These are phyloP conservation scores for Drosophila lacertosa DNA, from an alignment of 1,140 invertebrate species.

Conservation along the genomic window DNA sequence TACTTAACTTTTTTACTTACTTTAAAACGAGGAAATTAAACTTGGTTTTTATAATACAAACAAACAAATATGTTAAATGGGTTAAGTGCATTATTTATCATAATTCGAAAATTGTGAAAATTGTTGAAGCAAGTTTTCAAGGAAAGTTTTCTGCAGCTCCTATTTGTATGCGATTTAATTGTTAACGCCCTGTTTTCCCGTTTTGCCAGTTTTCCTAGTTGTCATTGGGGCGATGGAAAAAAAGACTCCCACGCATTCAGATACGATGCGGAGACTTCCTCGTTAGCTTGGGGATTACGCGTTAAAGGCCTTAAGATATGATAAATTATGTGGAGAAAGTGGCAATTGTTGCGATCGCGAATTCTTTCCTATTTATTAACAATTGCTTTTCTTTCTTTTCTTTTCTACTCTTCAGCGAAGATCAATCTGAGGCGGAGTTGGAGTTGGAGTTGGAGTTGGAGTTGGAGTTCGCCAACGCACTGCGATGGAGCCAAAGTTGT, in stretches of 20 bases:
- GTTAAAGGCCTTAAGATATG: conserved; percentile 55
- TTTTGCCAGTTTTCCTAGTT: conserved; percentile 68
- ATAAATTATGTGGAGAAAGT: conserved; percentile 80
- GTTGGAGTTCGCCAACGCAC: conserved; percentile 9
- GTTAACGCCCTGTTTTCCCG: conserved; percentile 38
- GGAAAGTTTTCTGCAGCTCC: conserved; percentile 40
- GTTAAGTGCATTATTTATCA: conserved; percentile 6
- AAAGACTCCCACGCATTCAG: conserved; percentile 69
- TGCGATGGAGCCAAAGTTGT: conserved; percentile 65
- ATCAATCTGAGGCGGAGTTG: no score
- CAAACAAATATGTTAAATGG: conserved; percentile 1
- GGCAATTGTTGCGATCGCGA: conserved; percentile 60
- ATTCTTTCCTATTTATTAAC: conserved; percentile 73
- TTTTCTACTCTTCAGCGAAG: no score
- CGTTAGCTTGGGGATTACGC: conserved; percentile 30
- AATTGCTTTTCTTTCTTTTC: conserved; percentile 48
- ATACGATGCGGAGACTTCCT: conserved; percentile 24
- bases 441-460: background rate
- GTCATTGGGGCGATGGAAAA: conserved; percentile 57
- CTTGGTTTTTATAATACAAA: no score
- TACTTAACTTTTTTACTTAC: background rate
- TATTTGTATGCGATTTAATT: conserved; percentile 16
- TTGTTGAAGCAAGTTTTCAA: background rate
- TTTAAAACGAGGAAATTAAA: background rate
- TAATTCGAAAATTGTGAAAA: conserved; percentile 12